phyloP scores from a whole-genome alignment of 2,888 invertebrate species.

The Phanerotoma sp. region DNA sequence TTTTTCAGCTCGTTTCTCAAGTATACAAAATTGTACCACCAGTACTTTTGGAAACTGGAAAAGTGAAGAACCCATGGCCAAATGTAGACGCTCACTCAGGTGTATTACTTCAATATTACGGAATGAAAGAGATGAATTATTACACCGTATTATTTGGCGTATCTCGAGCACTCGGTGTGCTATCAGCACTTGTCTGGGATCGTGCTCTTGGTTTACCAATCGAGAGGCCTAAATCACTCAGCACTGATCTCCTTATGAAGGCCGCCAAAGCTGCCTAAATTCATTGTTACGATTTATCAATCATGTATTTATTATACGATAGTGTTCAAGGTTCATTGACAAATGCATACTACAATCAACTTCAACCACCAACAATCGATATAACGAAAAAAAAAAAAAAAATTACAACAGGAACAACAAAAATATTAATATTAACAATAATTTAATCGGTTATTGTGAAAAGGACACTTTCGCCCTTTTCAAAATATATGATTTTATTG shows the following conservation, averaged over 20 bases:
- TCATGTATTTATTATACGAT: not conserved
- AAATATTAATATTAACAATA: too few relatives aligned
- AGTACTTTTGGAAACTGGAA: conserved; percentile 88
- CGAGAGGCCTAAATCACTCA: conserved; percentile 81
- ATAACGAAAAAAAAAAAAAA: conserved; percentile 10
- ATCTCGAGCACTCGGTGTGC: conserved; percentile 80
- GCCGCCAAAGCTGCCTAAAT: conserved; percentile 49
- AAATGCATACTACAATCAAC: conserved; percentile 10
- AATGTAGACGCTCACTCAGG: conserved; percentile 98
- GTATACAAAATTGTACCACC: conserved; percentile 92
- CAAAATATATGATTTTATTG: too few relatives aligned
- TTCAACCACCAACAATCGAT: conserved; percentile 5
- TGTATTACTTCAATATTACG: conserved; percentile 71
- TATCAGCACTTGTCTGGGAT: conserved; percentile 79
- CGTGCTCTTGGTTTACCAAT: conserved; percentile 80
- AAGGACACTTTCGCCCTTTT: too few relatives aligned
- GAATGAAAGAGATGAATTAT: conserved; percentile 86
- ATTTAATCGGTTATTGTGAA: too few relatives aligned
- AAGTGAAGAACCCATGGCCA: conserved; percentile 98
- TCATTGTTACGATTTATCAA: too few relatives aligned
- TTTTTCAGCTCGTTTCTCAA: conserved; percentile 74
- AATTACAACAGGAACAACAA: not conserved
- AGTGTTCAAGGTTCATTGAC: conserved; percentile 18
- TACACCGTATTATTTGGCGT: conserved; percentile 91
- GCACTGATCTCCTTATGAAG: conserved; percentile 55